Evolutionary conservation across 2,797 vertebrate genomes (phyloP).

Genomic region (Brotogeris chrysoptera): DNA sequence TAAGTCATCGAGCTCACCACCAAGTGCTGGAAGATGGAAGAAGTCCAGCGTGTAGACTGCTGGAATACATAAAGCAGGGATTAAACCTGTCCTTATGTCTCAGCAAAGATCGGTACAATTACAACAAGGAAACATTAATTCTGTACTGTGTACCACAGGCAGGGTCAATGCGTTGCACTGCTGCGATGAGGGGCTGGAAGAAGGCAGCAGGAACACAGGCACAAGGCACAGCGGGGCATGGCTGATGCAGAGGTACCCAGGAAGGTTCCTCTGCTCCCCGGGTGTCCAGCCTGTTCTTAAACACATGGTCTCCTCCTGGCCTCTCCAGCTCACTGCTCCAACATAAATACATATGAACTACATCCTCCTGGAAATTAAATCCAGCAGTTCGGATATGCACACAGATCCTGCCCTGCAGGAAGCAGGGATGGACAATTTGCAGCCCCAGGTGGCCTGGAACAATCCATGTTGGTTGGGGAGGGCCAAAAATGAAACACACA

Average conservation of each 20-base stretch:
- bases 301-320: not conserved
- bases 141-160: rapidly evolving
- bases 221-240: rapidly evolving
- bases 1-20: not conserved
- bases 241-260: not conserved
- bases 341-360: not conserved
- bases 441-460: not conserved
- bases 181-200: not conserved
- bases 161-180: too few relatives aligned
- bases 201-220: not conserved
- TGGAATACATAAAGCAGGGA: not conserved
- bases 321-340: not conserved
- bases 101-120: not conserved
- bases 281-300: not conserved
- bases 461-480: not conserved
- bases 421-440: not conserved
- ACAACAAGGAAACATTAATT: not conserved
- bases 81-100: not conserved
- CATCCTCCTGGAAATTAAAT: conserved; percentile 5
- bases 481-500: not conserved
- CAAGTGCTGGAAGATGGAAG: not conserved
- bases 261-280: not conserved
- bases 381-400: not conserved
- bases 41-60: not conserved
- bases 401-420: not conserved